Evolutionary conservation across 92 coral and sea anemone genomes (phyloP).

Genomic region (Phymanthus crucifer): DNA sequence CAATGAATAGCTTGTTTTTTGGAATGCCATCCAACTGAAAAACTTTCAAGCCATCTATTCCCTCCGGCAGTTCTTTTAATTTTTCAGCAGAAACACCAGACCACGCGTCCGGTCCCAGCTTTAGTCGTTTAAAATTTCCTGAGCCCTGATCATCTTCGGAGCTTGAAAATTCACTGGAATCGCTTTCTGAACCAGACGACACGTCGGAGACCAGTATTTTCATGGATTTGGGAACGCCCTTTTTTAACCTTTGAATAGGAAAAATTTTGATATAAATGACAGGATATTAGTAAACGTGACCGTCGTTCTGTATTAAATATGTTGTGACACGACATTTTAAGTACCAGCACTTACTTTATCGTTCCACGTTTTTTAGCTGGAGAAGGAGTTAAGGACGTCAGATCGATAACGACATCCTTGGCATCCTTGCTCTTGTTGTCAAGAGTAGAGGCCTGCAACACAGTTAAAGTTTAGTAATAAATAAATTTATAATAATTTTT

Average conservation of each 20-base stretch:
- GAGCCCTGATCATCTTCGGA: neutral
- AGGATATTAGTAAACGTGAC: neutral
- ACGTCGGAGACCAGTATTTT: neutral
- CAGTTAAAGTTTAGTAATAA: neutral
- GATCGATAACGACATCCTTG: neutral
- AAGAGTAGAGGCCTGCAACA: neutral
- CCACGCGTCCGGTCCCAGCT: neutral
- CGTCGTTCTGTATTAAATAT: neutral
- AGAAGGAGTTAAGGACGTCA: neutral
- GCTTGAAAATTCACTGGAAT: neutral
- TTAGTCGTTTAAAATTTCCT: neutral
- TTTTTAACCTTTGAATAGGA: neutral
- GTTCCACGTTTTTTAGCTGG: neutral
- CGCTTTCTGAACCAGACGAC: conserved; percentile 1
- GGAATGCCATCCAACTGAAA: conserved; percentile 3
- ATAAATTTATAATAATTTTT: too few species aligned
- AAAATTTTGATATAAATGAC: neutral
- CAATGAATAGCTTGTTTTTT: neutral
- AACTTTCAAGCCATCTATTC: neutral
- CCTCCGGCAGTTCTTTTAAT: neutral
- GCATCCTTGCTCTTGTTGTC: neutral
- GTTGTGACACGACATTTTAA: neutral
- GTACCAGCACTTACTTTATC: neutral
- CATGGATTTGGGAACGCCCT: too few species aligned
- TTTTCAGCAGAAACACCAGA: neutral